Evolutionary conservation across 1,140 invertebrate genomes (phyloP).

Genomic region (Nasonia longicornis): DNA sequence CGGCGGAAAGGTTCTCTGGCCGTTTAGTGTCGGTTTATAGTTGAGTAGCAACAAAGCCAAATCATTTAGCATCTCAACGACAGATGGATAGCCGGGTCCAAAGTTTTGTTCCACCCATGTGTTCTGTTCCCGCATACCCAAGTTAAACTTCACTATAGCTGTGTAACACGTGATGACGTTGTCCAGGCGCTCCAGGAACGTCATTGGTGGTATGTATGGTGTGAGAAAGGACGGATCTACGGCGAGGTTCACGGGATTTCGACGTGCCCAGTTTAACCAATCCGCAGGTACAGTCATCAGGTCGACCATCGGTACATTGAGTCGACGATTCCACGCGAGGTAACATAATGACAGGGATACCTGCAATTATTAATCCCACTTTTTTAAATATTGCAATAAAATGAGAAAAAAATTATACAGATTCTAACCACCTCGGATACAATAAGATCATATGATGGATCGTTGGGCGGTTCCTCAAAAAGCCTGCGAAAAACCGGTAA

Average conservation of each 20-base stretch:
- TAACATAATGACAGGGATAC: conserved; percentile 58
- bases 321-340: conserved; percentile 70
- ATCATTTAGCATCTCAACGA: not conserved
- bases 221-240: conserved; percentile 66
- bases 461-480: conserved; percentile 19
- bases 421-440: conserved; percentile 29
- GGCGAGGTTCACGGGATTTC: conserved; percentile 71
- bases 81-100: not conserved
- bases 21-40: not conserved
- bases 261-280: conserved; percentile 73
- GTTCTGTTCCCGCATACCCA: conserved; percentile 27
- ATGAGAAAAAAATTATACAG: not conserved
- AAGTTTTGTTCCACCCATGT: not conserved
- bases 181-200: conserved; percentile 71
- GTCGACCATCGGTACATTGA: conserved; percentile 72
- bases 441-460: conserved; percentile 42
- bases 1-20: not conserved
- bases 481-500: conserved; percentile 32
- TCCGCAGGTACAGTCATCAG: conserved; percentile 67
- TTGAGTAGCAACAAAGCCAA: not conserved
- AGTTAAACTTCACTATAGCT: conserved; percentile 39
- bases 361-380: not conserved
- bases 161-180: conserved; percentile 15
- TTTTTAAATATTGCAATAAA: no score
- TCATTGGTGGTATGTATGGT: conserved; percentile 69